Base-by-base conservation (phyloP, 2,113 vertebrate species). In the Vulpes vulpes region DNA sequence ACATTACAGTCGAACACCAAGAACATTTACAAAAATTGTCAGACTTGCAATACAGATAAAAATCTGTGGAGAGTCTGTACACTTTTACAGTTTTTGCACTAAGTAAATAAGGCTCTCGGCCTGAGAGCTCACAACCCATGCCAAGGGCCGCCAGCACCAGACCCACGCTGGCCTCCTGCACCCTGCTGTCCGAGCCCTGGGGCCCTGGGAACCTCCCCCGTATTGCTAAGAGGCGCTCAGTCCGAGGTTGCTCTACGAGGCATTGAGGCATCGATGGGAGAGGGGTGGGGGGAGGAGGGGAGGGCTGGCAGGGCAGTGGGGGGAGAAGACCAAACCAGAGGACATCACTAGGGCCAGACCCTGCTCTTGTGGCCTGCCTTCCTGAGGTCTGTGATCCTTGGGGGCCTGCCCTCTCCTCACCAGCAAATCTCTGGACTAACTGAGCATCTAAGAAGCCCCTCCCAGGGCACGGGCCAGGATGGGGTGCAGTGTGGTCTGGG, bases 1-100 rank as follows among this genome's bases (percentile, higher is more conserved):
- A 99, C 98, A 98, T 98, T 99, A 99, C 99, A 98, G 98, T 99
- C 98, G 98, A 99, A 99, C 99, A 99, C 99, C 94, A 98, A 98
- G 98, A 99, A 99, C 99, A 99, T 99, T 99, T 99, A 99, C 99
- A 99, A 99, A 99, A 98, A 95, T 97, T 67, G 91, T 97, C 98
- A 98, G 98, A 98, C 98, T 98, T 97, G 98, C 98, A 98, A 53
- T 97, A 96, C 98, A 97, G 98, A 98, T 98, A 98, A 98, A 98
- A 98, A 98, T 95, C 91, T 86, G 98, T 93, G 97, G 76, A 86
- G 97, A 87, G 94, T 98, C 97, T 98, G 97, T 98, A 98, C 97
- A 98, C 88, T 89, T 97, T 80, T 98, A 98, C 94, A 53, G 89
- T 97, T 98, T 98, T 98, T 98, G 98, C 98, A 98, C 98, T 98